Percentiles rank a stretch among this genome's conserved stretches.
phyloP scores from a whole-genome alignment of 1,140 invertebrate species.

The Drosophila obscura region DNA sequence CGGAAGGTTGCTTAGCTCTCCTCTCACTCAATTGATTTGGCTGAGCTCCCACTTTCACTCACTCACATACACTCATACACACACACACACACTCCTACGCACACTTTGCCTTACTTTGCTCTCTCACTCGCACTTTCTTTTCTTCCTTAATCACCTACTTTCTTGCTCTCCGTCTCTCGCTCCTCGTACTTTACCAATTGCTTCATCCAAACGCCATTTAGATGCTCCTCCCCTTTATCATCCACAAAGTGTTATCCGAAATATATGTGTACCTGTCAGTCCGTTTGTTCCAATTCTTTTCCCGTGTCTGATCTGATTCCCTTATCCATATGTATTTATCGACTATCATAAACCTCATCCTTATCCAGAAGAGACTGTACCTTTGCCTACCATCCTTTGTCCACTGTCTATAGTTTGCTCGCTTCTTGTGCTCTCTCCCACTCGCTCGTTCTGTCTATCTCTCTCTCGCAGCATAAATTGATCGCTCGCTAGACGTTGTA shows the following conservation, averaged over 20 bases:
- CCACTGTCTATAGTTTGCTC: background rate
- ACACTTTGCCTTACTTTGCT: slow-evolving; percentile 56
- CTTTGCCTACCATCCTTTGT: slow-evolving; percentile 1
- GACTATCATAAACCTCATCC: too few species aligned
- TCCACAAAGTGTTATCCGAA: slow-evolving; percentile 3
- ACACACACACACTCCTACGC: slow-evolving; percentile 35
- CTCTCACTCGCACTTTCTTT: slow-evolving; percentile 34
- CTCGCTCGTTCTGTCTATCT: slow-evolving; percentile 20
- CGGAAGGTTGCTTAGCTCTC: slow-evolving; percentile 32
- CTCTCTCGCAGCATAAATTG: slow-evolving; percentile 52
- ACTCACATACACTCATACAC: slow-evolving; percentile 21
- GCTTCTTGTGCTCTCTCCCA: slow-evolving; percentile 28
- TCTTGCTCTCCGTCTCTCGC: slow-evolving; percentile 7
- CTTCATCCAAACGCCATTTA: slow-evolving; percentile 18
- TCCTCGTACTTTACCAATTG: slow-evolving; percentile 18
- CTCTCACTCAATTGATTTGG: slow-evolving; percentile 37
- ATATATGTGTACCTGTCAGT: background rate
- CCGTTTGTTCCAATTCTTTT: too few species aligned
- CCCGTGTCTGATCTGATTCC: too few species aligned
- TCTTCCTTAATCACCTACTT: slow-evolving; percentile 29
- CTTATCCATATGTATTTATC: too few species aligned
- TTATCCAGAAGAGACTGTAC: background rate
- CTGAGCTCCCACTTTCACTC: slow-evolving; percentile 25
- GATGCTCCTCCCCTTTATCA: background rate
- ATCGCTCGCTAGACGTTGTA: slow-evolving; percentile 67